phyloP scores from a whole-genome alignment of 2,113 vertebrate species.

The Bos javanicus region DNA sequence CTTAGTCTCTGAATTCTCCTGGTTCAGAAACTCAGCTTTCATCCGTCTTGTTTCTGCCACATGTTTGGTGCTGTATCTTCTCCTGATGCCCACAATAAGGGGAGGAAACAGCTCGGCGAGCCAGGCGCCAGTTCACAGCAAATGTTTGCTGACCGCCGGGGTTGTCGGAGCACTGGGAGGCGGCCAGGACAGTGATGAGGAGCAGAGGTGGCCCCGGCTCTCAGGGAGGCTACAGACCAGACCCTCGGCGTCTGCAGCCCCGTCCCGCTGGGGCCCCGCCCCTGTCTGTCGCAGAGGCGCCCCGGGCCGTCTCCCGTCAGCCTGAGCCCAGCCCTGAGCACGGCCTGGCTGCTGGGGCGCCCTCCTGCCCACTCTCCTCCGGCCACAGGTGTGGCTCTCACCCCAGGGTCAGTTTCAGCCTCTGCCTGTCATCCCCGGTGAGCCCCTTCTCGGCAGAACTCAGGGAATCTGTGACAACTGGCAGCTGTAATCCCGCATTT shows the following conservation, averaged over 20 bases:
- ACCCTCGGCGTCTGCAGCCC: fast-evolving
- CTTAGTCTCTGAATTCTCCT: neutral
- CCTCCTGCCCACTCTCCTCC: neutral
- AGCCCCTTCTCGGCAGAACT: neutral
- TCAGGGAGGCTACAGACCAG: neutral
- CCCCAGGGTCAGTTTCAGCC: neutral
- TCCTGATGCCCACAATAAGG: fast-evolving
- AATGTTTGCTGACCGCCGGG: fast-evolving
- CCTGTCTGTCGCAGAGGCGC: neutral
- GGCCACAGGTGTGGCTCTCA: neutral
- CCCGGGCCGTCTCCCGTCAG: neutral
- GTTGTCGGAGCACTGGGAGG: neutral
- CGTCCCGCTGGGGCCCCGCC: neutral
- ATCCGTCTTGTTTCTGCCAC: fast-evolving
- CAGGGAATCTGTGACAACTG: too few species aligned
- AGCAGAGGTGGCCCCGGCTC: neutral
- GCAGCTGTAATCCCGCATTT: neutral
- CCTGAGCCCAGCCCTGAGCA: neutral
- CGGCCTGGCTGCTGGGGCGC: neutral
- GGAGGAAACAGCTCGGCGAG: neutral
- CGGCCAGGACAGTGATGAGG: fast-evolving
- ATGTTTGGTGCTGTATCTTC: neutral
- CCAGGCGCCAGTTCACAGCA: neutral
- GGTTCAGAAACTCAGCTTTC: too few species aligned
- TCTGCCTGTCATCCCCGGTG: fast-evolving